Evolutionary conservation across 2,113 vertebrate species (phyloP), one percentile per base, ranked within the genome.

Genomic region (Emydocephalus ijimae): DNA sequence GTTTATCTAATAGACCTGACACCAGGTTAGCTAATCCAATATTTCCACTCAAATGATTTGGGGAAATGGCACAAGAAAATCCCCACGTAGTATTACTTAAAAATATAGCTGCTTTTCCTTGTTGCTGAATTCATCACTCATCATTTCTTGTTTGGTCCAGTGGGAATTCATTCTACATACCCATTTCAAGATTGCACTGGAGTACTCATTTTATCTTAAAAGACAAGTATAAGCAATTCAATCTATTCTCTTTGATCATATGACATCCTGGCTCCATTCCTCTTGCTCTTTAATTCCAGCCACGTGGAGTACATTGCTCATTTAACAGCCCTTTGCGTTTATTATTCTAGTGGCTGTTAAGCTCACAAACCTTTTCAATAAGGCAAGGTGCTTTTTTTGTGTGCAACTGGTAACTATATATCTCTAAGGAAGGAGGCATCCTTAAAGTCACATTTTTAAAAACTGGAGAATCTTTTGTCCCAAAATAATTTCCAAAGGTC

Each of bases 121-220:
- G 96, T 94, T 92, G 96, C 94, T 97, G 96, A 96, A 97, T 96
- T 96, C 97, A 95, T 96, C 92, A 97, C 94, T 96, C 96, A 92
- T 94, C 18, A 39, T 81, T 43, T 43, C 34, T 81, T 81, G 34
- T 43, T 81, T 81, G 34, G 94, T 96, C 95, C 89, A 97, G 93
- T 87, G 95, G 96, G 91, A 95, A 96, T 97, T 97, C 26, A 29
- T 9, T 39, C 34, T 29, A n/a, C 50, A 50, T 23, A 0, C 11
- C 95, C 96, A 91, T 94, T 93, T 96, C 93, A 95, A 97, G 95
- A 96, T 92, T 97, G 93, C 96, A 96, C 96, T 91, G 94, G 97
- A 98, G 96, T 95, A 96, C 92, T 97, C 97, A 96, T 96, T 97
- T 97, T 97, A 95, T 97, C 95, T 96, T 95, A 96, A 97, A 97